Evolutionary conservation across 2,113 vertebrate genomes (phyloP).

Genomic region (Tichodroma muraria): DNA sequence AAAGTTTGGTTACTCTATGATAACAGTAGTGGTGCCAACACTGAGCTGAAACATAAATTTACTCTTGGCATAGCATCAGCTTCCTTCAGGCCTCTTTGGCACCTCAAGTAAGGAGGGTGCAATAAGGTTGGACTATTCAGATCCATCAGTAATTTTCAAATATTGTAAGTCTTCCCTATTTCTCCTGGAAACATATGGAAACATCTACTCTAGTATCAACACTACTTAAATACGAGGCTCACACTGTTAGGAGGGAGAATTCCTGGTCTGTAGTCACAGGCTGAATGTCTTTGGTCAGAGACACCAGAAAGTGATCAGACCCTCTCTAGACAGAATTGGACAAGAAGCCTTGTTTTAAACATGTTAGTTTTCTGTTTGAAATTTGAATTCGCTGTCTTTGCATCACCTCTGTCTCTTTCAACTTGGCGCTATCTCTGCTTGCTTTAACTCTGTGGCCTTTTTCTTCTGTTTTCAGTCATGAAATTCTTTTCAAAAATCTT

Average conservation of each 20-base stretch:
- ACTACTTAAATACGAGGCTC: neutral
- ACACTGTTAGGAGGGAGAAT: neutral
- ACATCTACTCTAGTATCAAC: neutral
- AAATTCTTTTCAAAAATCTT: neutral
- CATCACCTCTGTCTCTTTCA: neutral
- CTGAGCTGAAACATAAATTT: neutral
- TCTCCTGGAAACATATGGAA: neutral
- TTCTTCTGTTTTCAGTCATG: neutral
- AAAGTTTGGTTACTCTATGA: neutral
- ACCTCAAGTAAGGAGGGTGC: neutral
- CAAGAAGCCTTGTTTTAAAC: neutral
- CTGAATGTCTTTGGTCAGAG: neutral
- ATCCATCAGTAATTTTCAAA: neutral
- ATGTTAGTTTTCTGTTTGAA: too few relatives aligned
- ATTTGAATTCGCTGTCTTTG: too few relatives aligned
- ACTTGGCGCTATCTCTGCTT: neutral
- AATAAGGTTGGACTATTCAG: neutral
- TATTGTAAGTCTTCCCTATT: neutral
- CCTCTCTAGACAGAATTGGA: neutral
- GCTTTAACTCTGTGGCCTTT: neutral
- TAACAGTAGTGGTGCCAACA: neutral
- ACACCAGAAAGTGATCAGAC: neutral
- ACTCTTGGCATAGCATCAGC: neutral
- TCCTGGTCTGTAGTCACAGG: neutral
- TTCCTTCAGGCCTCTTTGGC: neutral